phyloP scores from a whole-genome alignment of 2,888 invertebrate genomes.

The Hedychridium roseum region DNA sequence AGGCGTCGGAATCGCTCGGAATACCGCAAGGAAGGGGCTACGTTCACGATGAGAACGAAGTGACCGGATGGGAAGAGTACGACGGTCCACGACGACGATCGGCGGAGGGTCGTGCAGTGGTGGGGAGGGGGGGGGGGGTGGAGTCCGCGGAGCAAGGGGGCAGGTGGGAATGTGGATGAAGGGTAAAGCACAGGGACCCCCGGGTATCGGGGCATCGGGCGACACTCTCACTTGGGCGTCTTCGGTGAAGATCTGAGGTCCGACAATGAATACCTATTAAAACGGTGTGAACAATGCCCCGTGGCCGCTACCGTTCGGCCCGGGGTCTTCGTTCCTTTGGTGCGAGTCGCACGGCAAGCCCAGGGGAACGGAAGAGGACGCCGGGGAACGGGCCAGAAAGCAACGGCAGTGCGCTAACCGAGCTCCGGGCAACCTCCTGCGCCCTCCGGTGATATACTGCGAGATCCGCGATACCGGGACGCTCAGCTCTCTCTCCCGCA shows the following conservation, averaged over 20 bases:
- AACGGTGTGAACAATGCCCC: slow-evolving; percentile 58
- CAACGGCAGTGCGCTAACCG: slow-evolving; percentile 28
- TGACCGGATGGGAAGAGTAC: too few relatives aligned
- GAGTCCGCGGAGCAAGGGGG: background rate
- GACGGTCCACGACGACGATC: too few relatives aligned
- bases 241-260: slow-evolving; percentile 43
- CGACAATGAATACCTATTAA: slow-evolving; percentile 60
- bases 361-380: background rate
- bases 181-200: slow-evolving; percentile 28
- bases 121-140: background rate
- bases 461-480: slow-evolving; percentile 57
- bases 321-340: slow-evolving; percentile 23
- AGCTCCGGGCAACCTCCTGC: slow-evolving; percentile 36
- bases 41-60: background rate
- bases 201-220: slow-evolving; percentile 43
- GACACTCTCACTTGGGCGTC: slow-evolving; percentile 39
- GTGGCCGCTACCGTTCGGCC: slow-evolving; percentile 23
- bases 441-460: slow-evolving; percentile 57
- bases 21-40: slow-evolving; percentile 8
- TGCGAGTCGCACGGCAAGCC: slow-evolving; percentile 2
- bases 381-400: background rate
- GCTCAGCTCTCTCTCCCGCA: too few relatives aligned
- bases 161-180: background rate
- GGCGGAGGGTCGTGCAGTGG: background rate
- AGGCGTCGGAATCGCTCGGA: background rate